phyloP scores from a whole-genome alignment of 2,797 vertebrate species.

The Falco novaeseelandiae region DNA sequence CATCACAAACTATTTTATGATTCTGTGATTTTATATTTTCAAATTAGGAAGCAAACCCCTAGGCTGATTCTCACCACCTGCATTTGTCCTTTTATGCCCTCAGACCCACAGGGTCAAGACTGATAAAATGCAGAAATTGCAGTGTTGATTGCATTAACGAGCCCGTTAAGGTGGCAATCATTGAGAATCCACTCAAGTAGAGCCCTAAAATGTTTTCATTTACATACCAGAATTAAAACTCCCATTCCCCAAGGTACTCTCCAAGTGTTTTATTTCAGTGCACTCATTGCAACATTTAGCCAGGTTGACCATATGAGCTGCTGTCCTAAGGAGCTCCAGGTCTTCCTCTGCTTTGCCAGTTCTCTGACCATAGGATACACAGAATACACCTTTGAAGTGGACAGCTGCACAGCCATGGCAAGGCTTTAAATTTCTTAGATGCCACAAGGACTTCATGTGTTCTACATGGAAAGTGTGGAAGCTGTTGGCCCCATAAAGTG shows the following conservation, averaged over 20 bases:
- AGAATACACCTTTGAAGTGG: background rate
- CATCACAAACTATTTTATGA: too few relatives aligned
- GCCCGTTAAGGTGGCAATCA: background rate
- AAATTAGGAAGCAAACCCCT: background rate
- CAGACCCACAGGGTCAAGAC: background rate
- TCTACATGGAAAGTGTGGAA: background rate
- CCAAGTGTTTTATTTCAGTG: background rate
- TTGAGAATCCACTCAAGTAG: background rate
- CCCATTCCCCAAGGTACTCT: background rate
- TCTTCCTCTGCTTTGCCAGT: background rate
- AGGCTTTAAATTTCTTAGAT: background rate
- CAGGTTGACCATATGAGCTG: background rate
- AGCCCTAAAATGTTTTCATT: background rate
- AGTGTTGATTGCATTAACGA: background rate
- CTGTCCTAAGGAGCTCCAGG: background rate
- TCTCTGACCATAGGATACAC: background rate
- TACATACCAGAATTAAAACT: background rate
- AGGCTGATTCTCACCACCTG: background rate
- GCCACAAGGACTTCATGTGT: background rate
- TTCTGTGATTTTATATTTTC: background rate
- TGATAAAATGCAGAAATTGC: background rate
- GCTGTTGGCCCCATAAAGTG: background rate
- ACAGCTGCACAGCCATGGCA: background rate
- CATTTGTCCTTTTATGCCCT: background rate
- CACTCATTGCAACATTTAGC: background rate